A percentile compares a stretch with the other conserved stretches of the same genome.
Conservation (phyloP, 1,140 invertebrate species). For the Lucilia cuprina region DNA sequence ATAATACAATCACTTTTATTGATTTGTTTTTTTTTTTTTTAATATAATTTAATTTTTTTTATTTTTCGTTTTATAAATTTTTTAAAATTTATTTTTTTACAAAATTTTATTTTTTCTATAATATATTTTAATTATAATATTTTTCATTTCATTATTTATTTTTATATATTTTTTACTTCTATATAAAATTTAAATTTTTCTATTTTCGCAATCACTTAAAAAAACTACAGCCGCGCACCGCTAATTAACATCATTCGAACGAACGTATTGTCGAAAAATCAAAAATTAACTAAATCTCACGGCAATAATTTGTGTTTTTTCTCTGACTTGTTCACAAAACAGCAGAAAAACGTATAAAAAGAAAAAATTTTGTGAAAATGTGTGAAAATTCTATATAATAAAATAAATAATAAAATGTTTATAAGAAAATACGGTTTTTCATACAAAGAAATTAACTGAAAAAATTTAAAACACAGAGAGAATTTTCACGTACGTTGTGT, state of each 20-base stretch:
- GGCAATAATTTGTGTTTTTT: slow-evolving; percentile 16
- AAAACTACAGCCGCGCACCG: neutral
- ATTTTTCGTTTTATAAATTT: neutral
- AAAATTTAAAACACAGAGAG: neutral
- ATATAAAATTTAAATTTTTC: slow-evolving; percentile 27
- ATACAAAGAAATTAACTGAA: slow-evolving; percentile 26
- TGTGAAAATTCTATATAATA: slow-evolving; percentile 14
- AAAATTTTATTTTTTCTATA: neutral
- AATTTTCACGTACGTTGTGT: neutral
- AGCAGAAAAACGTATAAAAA: neutral
- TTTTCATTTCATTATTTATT: neutral
- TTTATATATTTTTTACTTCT: neutral
- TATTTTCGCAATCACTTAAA: slow-evolving; percentile 25
- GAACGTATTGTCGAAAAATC: slow-evolving; percentile 32
- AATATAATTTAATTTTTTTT: neutral
- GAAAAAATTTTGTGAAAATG: slow-evolving; percentile 19
- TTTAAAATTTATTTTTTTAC: neutral
- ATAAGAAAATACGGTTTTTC: neutral
- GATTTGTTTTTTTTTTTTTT: neutral
- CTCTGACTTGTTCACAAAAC: slow-evolving; percentile 14
- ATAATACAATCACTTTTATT: neutral
- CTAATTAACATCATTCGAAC: slow-evolving; percentile 25
- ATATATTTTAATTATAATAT: neutral
- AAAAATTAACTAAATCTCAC: slow-evolving; percentile 33
- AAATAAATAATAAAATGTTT: slow-evolving; percentile 18